phyloP scores from a whole-genome alignment of 2,888 invertebrate species.

The Orchestes rusci region DNA sequence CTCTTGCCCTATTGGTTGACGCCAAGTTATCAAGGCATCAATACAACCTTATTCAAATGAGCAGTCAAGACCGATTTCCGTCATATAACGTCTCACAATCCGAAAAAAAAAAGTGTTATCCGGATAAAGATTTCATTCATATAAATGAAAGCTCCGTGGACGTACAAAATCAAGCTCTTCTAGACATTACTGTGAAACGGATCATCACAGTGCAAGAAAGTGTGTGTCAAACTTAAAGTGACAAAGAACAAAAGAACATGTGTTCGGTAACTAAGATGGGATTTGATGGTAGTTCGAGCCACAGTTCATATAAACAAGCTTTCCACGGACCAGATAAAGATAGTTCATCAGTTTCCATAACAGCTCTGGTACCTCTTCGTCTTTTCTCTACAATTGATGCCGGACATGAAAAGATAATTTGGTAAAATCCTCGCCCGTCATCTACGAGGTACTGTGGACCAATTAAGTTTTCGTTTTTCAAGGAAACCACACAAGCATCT shows the following conservation, averaged over 20 bases:
- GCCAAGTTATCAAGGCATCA: slow-evolving; percentile 24
- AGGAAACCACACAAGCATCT: slow-evolving; percentile 15
- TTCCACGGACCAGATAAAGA: slow-evolving; percentile 25
- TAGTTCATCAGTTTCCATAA: slow-evolving; percentile 31
- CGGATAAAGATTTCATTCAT: slow-evolving; percentile 21
- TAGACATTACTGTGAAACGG: too few relatives aligned
- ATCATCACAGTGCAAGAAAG: too few relatives aligned
- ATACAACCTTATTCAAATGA: slow-evolving; percentile 26
- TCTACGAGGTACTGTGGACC: slow-evolving; percentile 20
- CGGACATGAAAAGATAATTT: slow-evolving; percentile 11
- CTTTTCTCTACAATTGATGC: slow-evolving; percentile 22
- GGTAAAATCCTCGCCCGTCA: slow-evolving; percentile 19
- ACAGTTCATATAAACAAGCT: too few relatives aligned
- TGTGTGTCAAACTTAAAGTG: slow-evolving; percentile 6
- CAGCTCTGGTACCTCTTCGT: slow-evolving; percentile 31
- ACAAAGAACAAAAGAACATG: slow-evolving; percentile 9
- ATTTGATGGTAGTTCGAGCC: slow-evolving; percentile 7
- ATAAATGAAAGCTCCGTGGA: slow-evolving; percentile 21
- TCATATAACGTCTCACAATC: slow-evolving; percentile 28
- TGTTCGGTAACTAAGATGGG: slow-evolving; percentile 5
- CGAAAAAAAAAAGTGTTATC: slow-evolving; percentile 29
- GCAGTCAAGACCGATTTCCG: slow-evolving; percentile 27
- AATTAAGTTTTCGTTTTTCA: slow-evolving; percentile 15
- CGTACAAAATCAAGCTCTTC: slow-evolving; percentile 23
- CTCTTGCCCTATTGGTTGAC: too few relatives aligned